Evolutionary conservation across 1,140 invertebrate genomes (phyloP).

Genomic region (Drosophila pectinifera): DNA sequence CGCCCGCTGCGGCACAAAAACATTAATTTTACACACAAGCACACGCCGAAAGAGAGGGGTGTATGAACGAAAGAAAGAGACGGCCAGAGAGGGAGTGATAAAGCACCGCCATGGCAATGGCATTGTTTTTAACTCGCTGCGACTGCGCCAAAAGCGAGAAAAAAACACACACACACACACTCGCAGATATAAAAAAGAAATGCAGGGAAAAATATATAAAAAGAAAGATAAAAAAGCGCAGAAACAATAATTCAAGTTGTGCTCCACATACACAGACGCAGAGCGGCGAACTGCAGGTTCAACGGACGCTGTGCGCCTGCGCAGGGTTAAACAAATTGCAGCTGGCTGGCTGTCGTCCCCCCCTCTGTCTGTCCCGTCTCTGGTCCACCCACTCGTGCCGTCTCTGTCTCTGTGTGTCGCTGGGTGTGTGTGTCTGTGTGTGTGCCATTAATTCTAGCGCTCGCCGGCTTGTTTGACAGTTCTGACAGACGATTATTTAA

Average conservation of each 20-base stretch:
- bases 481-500: conserved; percentile 85
- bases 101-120: conserved; percentile 73
- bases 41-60: conserved; percentile 25
- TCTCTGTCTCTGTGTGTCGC: conserved; percentile 13
- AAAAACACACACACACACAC: background rate
- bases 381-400: conserved; percentile 17
- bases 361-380: conserved; percentile 3
- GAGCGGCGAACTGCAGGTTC: conserved; percentile 61
- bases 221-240: conserved; percentile 28
- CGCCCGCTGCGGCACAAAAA: conserved; percentile 80
- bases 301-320: conserved; percentile 81
- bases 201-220: conserved; percentile 38
- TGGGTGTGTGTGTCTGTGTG: conserved; percentile 30
- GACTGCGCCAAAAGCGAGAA: conserved; percentile 66
- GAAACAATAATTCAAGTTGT: conserved; percentile 84
- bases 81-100: conserved; percentile 57
- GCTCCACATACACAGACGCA: conserved; percentile 53
- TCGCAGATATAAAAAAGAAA: conserved; percentile 8
- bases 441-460: conserved; percentile 85
- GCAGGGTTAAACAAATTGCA: conserved; percentile 77
- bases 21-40: conserved; percentile 75
- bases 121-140: conserved; percentile 82
- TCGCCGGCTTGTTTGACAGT: conserved; percentile 85
- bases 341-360: conserved; percentile 21
- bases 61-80: conserved; percentile 15